phyloP scores from a whole-genome alignment of 2,797 vertebrate species.

The Xerus rutilus region DNA sequence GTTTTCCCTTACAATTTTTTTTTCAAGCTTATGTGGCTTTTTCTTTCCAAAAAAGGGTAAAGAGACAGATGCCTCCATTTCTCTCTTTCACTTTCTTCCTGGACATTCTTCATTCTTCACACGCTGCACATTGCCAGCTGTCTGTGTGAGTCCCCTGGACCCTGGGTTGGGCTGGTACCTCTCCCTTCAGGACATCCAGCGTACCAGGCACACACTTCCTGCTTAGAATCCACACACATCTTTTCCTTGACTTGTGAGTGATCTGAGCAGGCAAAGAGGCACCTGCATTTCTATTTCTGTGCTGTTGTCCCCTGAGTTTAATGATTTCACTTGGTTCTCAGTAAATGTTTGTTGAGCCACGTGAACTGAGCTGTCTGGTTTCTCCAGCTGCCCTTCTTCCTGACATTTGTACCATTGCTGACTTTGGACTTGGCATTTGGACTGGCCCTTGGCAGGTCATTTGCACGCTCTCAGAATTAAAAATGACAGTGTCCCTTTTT shows the following conservation, averaged over 20 bases:
- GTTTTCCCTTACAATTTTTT: background rate
- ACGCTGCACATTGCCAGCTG: background rate
- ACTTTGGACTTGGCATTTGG: background rate
- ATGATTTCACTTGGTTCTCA: background rate
- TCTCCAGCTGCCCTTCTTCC: no score
- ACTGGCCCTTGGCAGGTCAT: background rate
- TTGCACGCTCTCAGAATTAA: background rate
- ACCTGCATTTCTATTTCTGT: background rate
- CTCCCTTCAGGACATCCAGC: background rate
- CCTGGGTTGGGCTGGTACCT: background rate
- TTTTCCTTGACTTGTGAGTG: no score
- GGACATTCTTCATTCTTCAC: background rate
- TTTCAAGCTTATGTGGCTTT: background rate
- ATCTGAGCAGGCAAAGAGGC: background rate
- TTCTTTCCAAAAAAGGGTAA: background rate
- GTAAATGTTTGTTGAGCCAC: background rate
- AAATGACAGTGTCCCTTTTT: background rate
- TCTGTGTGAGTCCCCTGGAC: background rate
- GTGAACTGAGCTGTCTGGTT: background rate
- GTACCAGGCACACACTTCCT: no score
- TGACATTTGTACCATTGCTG: background rate
- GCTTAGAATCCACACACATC: fast-evolving
- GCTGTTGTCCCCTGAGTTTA: background rate
- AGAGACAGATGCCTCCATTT: background rate
- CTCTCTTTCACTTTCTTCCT: background rate